These are phyloP conservation scores for Lepidurus arcticus DNA, from an alignment of 1,140 invertebrate species.

Conservation along the genomic window DNA sequence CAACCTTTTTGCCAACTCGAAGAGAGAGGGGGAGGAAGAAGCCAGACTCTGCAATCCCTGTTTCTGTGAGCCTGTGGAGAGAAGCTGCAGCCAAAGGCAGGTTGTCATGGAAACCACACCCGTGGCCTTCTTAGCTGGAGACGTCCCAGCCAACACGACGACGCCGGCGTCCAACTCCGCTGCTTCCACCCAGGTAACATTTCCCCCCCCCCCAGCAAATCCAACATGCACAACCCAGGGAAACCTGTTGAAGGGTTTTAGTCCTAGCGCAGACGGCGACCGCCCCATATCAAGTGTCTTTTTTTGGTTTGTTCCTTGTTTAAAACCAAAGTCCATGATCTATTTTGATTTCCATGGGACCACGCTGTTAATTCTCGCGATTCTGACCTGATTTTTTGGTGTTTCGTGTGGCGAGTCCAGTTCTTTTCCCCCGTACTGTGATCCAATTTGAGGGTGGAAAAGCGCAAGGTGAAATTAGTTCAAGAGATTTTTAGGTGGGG, in stretches of 20 bases:
- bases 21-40: no score
- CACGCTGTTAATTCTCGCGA: no score
- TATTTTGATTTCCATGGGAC: no score
- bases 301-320: not conserved
- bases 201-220: not conserved
- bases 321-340: not conserved
- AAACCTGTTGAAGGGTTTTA: not conserved
- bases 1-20: no score
- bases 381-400: no score
- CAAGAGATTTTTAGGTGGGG: not conserved
- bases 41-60: not conserved
- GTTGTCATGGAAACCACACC: constrained; percentile 12
- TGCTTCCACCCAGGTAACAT: constrained; percentile 6
- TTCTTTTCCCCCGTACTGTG: no score
- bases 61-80: not conserved
- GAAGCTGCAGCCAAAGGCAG: not conserved
- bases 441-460: no score
- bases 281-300: not conserved
- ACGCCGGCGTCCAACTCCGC: not conserved
- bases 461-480: no score
- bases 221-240: not conserved
- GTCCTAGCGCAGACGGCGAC: not conserved
- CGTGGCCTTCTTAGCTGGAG: constrained; percentile 5
- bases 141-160: not conserved
- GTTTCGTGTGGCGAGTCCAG: no score